Conservation (phyloP, 2,113 vertebrate species). For the Numida meleagris region DNA sequence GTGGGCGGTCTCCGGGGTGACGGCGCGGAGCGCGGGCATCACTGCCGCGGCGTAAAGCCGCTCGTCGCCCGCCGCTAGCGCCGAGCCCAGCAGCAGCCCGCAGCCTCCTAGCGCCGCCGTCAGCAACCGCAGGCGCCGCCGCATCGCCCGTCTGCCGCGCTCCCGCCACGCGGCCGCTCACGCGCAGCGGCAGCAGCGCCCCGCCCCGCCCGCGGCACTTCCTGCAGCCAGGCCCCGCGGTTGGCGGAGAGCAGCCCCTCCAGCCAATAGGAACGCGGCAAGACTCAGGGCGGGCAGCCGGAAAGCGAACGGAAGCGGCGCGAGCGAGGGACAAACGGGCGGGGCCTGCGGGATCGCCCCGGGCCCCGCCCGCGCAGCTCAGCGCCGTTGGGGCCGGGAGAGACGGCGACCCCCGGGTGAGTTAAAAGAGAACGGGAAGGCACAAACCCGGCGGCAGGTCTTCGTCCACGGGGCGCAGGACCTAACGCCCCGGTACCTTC, state of each 20-base stretch:
- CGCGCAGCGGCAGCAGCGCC: not conserved
- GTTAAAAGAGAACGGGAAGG: too few relatives aligned
- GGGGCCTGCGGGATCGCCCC: too few relatives aligned
- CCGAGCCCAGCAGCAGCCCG: not conserved
- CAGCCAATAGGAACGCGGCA: not conserved
- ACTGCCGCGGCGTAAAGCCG: not conserved
- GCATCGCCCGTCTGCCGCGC: too few relatives aligned
- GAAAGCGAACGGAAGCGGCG: not conserved
- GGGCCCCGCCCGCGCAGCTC: too few relatives aligned
- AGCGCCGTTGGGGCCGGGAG: too few relatives aligned
- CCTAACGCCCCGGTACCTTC: not conserved
- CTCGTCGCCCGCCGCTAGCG: not conserved
- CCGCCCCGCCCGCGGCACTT: not conserved
- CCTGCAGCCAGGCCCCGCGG: accelerated
- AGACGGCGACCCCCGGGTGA: too few relatives aligned
- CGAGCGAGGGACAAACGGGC: too few relatives aligned
- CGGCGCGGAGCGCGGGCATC: slow-evolving; percentile 2
- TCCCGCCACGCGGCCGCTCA: not conserved
- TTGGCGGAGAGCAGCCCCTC: accelerated
- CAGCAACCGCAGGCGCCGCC: not conserved
- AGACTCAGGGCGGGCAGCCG: accelerated
- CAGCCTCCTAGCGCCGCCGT: not conserved
- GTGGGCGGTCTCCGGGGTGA: slow-evolving; percentile 14
- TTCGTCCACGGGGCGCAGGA: not conserved
- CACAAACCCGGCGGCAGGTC: not conserved